Conservation (phyloP, 2,888 invertebrate species). For the Spodoptera picta region DNA sequence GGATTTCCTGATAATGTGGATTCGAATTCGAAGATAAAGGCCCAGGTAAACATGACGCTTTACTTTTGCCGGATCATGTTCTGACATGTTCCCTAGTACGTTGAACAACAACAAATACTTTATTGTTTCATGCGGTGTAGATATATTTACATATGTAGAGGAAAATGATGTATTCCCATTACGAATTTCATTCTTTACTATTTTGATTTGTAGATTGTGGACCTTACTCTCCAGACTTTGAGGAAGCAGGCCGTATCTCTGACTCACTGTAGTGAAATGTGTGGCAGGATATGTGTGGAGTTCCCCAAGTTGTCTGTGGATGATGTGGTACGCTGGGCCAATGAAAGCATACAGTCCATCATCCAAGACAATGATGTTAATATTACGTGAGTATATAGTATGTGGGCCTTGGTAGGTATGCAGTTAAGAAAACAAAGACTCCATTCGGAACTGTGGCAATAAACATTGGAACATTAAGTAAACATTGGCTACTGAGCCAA, state of each 20-base stretch:
- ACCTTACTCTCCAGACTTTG: constrained; percentile 73
- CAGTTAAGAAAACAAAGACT: no score
- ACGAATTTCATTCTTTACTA: background rate
- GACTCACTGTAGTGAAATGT: constrained; percentile 77
- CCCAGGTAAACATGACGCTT: constrained; percentile 64
- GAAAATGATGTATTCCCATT: no score
- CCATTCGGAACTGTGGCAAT: no score
- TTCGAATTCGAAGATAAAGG: constrained; percentile 63
- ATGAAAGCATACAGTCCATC: constrained; percentile 81
- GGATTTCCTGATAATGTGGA: constrained; percentile 70
- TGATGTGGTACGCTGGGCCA: constrained; percentile 75
- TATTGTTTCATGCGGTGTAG: no score
- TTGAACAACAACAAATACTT: no score
- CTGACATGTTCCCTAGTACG: constrained; percentile 14
- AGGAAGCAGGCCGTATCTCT: constrained; percentile 75
- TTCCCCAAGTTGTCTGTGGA: constrained; percentile 68
- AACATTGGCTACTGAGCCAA: no score
- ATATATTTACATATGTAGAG: no score
- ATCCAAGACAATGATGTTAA: constrained; percentile 81
- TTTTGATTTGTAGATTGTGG: constrained; percentile 46
- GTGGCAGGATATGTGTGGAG: constrained; percentile 77
- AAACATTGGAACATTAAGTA: no score
- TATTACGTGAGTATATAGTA: constrained; percentile 76
- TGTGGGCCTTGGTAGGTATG: no score
- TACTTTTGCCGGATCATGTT: constrained; percentile 5